These are phyloP conservation scores for Blastobasis lacticolella DNA, from an alignment of 2,888 invertebrate genomes.

Conservation along the genomic window DNA sequence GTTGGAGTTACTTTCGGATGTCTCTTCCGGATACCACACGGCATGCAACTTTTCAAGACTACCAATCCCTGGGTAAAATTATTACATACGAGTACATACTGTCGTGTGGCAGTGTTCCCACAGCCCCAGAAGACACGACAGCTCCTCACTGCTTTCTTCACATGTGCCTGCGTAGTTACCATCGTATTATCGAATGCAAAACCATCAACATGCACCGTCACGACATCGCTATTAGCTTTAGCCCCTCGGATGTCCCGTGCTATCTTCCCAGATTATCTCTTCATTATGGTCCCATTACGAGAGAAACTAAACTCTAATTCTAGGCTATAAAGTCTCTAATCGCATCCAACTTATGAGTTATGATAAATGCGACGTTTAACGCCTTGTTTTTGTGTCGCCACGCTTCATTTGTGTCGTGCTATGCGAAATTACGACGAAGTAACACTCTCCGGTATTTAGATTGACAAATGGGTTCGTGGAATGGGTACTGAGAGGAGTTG, in stretches of 20 bases:
- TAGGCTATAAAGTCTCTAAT: background rate
- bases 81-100: no score
- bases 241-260: conserved; percentile 2
- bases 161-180: conserved; percentile 1
- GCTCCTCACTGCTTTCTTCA: background rate
- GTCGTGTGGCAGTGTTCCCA: no score
- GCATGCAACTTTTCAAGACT: no score
- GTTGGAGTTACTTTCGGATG: no score
- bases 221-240: conserved; percentile 2
- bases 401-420: conserved; percentile 6
- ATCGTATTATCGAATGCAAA: conserved; percentile 2
- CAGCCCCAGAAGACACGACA: background rate
- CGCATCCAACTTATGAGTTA: background rate
- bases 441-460: no score
- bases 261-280: background rate
- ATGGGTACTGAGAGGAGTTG: no score
- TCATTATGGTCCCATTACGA: background rate
- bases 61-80: no score
- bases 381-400: conserved; percentile 3
- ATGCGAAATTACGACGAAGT: background rate
- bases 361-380: conserved; percentile 6
- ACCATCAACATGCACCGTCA: conserved; percentile 3
- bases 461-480: no score
- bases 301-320: background rate
- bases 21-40: no score